Base-by-base conservation (phyloP, 1,140 invertebrate genomes). In the Hylyphantes graminicola region DNA sequence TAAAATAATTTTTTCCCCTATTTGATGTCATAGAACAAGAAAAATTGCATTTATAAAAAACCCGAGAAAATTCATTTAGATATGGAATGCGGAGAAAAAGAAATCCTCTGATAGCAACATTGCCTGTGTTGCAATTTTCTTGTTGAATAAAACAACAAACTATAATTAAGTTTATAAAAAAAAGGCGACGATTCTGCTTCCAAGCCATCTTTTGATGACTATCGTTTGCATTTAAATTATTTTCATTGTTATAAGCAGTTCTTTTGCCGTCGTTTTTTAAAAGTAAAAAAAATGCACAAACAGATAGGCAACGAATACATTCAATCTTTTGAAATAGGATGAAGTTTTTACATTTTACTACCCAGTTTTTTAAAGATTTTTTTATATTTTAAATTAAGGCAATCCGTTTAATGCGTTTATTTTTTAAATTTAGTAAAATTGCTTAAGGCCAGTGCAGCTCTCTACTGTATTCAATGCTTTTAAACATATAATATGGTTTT, bases 201-300 rank as follows among this genome's bases (percentile, higher is more conserved):
- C 78, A 81, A 48, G 10, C 55, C 55, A 67, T 72, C 68, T 81
- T 81, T 81, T 63, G 67, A 61, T 72, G 51, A 72, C 67, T 81
- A 72, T 81, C 78, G 78, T 81, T 81, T 81, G 78, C 78, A 73
- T 81, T 81, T 81, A 81, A 81, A 81, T 81, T 81, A 81, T 81
- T 59, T 81, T 61, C 78, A 59, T 81, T 68, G 77, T 68, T 70
- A 21, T 70, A 51, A 70, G 50, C 67, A 70, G 67, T 51, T 65
- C 67, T 70, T 70, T 51, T 50, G 67, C 50, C 12, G 21, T 70
- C 51, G 53, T 74, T 57, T 74, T 57, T 19, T 72, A 15, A 57
- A 17, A 57, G n/a, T 55, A 21, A 17, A 72, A 51, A 70, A 55
- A 72, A 53, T 6, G 50, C 35, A 35, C 35, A 35, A 55, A 72